phyloP scores from a whole-genome alignment of 1,140 invertebrate species.

The Papilio helenus region DNA sequence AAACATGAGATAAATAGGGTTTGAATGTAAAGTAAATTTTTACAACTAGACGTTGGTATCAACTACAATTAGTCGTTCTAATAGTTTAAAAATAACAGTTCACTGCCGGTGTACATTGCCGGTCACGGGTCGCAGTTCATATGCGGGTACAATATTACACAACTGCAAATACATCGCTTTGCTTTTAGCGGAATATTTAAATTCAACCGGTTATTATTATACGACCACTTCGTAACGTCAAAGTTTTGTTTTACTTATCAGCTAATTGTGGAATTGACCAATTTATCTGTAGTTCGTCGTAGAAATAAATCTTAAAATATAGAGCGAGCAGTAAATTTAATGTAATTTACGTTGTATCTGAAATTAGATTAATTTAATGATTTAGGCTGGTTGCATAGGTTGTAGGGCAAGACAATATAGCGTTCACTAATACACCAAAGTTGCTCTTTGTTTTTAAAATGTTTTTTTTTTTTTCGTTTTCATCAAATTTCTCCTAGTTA shows the following conservation, averaged over 20 bases:
- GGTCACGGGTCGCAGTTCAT: not conserved
- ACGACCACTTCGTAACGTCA: conserved; percentile 19
- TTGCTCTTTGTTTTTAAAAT: not conserved
- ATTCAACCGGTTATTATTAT: conserved; percentile 44
- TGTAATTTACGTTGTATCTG: not conserved
- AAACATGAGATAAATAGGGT: not conserved
- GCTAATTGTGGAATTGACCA: conserved; percentile 28
- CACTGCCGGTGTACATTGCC: conserved; percentile 27
- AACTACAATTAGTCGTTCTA: not conserved
- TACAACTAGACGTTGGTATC: conserved; percentile 2
- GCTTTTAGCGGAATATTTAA: conserved; percentile 48
- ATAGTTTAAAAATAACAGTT: conserved; percentile 26
- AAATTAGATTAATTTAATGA: not conserved
- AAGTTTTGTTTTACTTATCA: conserved; percentile 18
- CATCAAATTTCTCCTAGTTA: not conserved
- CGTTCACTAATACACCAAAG: not conserved
- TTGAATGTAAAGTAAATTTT: not conserved
- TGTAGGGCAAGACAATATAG: not conserved
- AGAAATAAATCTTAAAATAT: not conserved
- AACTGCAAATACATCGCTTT: conserved; percentile 42
- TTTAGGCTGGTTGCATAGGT: not conserved
- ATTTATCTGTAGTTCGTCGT: conserved; percentile 26
- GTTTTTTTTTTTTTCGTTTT: no score
- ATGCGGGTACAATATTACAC: conserved; percentile 31
- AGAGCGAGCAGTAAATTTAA: not conserved